Conservation (phyloP, 37 sponge, comb jelly and placozoan genomes). For the Axinella damicornis region DNA sequence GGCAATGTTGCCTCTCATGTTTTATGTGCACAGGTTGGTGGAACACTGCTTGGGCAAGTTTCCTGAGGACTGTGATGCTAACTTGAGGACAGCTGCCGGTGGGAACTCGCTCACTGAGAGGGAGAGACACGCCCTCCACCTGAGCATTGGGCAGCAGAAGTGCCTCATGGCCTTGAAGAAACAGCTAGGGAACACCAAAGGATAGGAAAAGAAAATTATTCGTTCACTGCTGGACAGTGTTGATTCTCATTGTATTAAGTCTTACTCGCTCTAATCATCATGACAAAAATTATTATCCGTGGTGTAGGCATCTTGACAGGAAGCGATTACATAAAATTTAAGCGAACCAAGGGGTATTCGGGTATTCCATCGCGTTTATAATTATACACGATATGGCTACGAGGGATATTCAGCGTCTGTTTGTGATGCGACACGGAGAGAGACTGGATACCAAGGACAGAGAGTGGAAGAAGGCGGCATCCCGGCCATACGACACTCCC, state of each 20-base stretch:
- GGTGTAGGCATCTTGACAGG: too few species aligned
- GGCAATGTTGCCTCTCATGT: too few species aligned
- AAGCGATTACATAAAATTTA: too few species aligned
- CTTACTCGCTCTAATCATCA: too few species aligned
- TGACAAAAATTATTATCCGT: too few species aligned
- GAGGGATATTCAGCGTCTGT: constrained; percentile 19
- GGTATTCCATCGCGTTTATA: too few species aligned
- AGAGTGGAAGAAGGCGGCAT: constrained; percentile 30
- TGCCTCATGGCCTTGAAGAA: constrained; percentile 30
- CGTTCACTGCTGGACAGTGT: too few species aligned
- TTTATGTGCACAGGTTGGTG: too few species aligned
- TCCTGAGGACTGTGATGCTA: constrained; percentile 5
- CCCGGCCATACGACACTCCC: constrained; percentile 57
- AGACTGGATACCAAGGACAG: constrained; percentile 21
- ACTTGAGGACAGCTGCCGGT: too few species aligned
- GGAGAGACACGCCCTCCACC: constrained; percentile 14
- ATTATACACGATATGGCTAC: background rate
- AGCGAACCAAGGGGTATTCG: too few species aligned
- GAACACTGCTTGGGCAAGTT: background rate
- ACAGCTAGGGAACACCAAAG: background rate
- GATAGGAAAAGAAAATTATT: too few species aligned
- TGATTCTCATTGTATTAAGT: too few species aligned
- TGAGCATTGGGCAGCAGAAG: constrained; percentile 47
- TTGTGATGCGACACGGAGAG: constrained; percentile 63
- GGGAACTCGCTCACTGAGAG: background rate